Percentiles rank a stretch among this genome's conserved stretches.
Evolutionary conservation across 2,888 invertebrate genomes (phyloP).

Genomic region (Poecilobothrus nobilitatus): DNA sequence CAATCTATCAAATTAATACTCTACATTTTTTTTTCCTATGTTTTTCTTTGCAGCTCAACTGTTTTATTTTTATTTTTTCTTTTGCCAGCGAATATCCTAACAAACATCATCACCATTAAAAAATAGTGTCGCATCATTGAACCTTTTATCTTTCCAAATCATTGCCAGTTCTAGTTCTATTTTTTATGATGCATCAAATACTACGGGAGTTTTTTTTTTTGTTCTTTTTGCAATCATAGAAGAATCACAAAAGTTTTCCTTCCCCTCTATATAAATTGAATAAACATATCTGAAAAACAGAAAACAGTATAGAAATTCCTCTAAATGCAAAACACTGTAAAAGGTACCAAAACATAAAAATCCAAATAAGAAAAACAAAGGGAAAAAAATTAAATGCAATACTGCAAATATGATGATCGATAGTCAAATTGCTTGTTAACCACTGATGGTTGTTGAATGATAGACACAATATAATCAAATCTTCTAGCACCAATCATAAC

Average conservation of each 20-base stretch:
- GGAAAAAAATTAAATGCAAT: background rate
- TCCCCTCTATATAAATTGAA: no score
- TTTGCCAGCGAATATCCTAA: background rate
- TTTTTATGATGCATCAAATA: background rate
- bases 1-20: background rate
- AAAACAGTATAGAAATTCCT: background rate
- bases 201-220: no score
- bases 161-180: background rate
- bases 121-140: background rate
- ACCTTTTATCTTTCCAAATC: background rate
- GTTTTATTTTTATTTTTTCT: no score
- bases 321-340: background rate
- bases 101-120: background rate
- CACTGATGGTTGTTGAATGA: slow-evolving; percentile 6
- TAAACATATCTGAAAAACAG: background rate
- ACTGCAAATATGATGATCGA: slow-evolving; percentile 6
- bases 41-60: no score
- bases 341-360: background rate
- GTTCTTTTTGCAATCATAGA: no score
- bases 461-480: slow-evolving; percentile 6
- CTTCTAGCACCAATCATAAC: background rate
- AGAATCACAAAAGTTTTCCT: no score
- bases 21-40: no score
- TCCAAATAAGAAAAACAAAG: background rate
- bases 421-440: slow-evolving; percentile 6